These are phyloP conservation scores for Agrochola lychnidis DNA, from an alignment of 2,888 invertebrate species.

Conservation along the genomic window DNA sequence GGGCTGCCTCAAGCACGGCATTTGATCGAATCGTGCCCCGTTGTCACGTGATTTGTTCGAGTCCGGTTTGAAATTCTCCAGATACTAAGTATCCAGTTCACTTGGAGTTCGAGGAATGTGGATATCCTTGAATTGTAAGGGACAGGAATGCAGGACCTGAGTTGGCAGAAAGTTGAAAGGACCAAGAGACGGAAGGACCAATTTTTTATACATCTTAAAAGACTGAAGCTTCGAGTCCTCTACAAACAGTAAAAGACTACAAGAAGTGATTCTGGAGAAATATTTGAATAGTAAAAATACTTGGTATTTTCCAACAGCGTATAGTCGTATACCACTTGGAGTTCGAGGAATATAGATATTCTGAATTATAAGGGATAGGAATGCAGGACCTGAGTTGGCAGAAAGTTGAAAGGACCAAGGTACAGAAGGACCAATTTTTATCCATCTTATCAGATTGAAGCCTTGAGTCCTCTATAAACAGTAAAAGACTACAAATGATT, in stretches of 20 bases:
- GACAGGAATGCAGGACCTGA: slow-evolving; percentile 30
- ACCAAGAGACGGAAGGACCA: not conserved
- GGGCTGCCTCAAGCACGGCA: slow-evolving; percentile 16
- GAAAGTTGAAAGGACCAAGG: too few species aligned
- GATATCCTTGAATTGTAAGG: slow-evolving; percentile 45
- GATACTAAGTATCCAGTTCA: slow-evolving; percentile 29
- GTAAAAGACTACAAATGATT: too few species aligned
- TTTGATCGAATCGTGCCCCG: slow-evolving; percentile 29
- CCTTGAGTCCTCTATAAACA: too few species aligned
- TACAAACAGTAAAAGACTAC: too few species aligned
- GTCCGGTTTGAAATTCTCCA: slow-evolving; percentile 54
- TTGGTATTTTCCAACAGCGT: not conserved
- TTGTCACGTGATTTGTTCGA: slow-evolving; percentile 18
- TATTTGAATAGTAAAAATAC: too few species aligned
- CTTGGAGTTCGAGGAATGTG: slow-evolving; percentile 36
- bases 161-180: slow-evolving; percentile 7
- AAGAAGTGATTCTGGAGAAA: too few species aligned
- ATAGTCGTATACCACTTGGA: slow-evolving; percentile 17
- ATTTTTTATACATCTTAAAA: too few species aligned
- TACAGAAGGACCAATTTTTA: too few species aligned
- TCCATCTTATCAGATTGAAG: too few species aligned
- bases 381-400: too few species aligned
- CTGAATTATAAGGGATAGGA: too few species aligned
- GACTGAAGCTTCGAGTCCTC: too few species aligned
- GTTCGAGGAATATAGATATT: slow-evolving; percentile 29